phyloP scores from a whole-genome alignment of 2,888 invertebrate species.

The Volucella inanis region DNA sequence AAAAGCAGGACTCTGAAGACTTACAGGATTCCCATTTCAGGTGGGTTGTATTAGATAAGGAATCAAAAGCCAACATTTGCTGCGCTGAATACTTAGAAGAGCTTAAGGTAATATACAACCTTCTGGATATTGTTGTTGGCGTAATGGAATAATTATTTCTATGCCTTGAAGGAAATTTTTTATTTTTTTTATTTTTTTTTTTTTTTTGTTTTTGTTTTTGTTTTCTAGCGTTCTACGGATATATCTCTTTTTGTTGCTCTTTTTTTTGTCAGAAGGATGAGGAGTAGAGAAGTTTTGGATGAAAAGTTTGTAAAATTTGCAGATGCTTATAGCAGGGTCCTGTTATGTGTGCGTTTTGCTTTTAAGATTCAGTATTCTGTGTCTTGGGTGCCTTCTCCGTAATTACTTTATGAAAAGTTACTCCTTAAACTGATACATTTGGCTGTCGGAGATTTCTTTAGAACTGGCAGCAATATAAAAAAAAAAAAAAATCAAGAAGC shows the following conservation, averaged over 20 bases:
- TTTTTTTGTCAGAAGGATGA: background rate
- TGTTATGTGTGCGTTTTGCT: background rate
- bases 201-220: background rate
- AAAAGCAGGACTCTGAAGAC: no score
- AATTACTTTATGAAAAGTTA: constrained; percentile 57
- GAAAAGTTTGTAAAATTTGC: constrained; percentile 20
- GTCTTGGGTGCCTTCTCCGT: constrained; percentile 13
- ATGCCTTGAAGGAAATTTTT: constrained; percentile 21
- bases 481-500: background rate
- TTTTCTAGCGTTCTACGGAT: background rate
- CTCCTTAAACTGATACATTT: constrained; percentile 50
- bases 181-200: constrained; percentile 20
- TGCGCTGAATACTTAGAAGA: constrained; percentile 9
- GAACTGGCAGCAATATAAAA: constrained; percentile 13
- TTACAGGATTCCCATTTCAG: background rate
- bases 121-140: constrained; percentile 27
- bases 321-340: constrained; percentile 25
- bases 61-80: constrained; percentile 17
- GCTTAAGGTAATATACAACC: background rate
- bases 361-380: background rate
- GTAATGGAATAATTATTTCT: constrained; percentile 56
- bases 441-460: constrained; percentile 19
- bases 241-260: background rate
- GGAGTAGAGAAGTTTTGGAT: background rate
- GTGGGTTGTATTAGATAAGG: constrained; percentile 23